A percentile compares a stretch with the other conserved stretches of the same genome.
These are phyloP conservation scores for Carettochelys insculpta DNA, from an alignment of 2,113 vertebrate genomes.

Conservation along the genomic window DNA sequence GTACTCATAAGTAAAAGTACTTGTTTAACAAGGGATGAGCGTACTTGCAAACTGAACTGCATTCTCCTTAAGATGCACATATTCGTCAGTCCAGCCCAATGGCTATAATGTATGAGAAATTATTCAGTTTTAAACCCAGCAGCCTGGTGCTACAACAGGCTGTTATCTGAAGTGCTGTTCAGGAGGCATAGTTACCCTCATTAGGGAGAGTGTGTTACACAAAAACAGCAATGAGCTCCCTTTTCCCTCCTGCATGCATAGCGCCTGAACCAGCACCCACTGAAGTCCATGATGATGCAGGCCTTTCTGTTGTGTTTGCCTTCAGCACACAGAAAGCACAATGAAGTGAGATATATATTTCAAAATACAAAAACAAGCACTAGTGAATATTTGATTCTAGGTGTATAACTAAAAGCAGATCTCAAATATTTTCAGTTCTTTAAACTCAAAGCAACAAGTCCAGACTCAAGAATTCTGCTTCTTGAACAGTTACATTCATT, in stretches of 20 bases:
- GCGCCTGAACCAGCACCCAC: not conserved
- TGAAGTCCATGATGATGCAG: rapidly evolving
- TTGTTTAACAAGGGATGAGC: too few relatives aligned
- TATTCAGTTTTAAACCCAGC: not conserved
- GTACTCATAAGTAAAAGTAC: too few relatives aligned
- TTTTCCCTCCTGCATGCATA: not conserved
- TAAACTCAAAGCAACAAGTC: not conserved
- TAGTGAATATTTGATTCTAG: not conserved
- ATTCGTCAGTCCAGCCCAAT: not conserved
- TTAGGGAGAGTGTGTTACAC: not conserved
- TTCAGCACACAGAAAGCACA: rapidly evolving
- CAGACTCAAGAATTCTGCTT: not conserved
- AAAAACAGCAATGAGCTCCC: not conserved
- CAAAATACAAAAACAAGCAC: not conserved
- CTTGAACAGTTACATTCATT: not conserved
- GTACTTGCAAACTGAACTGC: not conserved
- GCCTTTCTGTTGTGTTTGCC: not conserved
- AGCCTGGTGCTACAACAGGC: not conserved
- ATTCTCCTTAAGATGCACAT: too few relatives aligned
- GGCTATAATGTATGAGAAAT: not conserved
- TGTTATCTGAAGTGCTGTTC: rapidly evolving
- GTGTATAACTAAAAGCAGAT: not conserved
- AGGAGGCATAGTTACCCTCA: not conserved
- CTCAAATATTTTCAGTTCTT: not conserved
- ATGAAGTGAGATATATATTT: rapidly evolving